A percentile compares a stretch with the other conserved stretches of the same genome.
Evolutionary conservation across 2,888 invertebrate genomes (phyloP).

Genomic region (Ferrisia virgata): DNA sequence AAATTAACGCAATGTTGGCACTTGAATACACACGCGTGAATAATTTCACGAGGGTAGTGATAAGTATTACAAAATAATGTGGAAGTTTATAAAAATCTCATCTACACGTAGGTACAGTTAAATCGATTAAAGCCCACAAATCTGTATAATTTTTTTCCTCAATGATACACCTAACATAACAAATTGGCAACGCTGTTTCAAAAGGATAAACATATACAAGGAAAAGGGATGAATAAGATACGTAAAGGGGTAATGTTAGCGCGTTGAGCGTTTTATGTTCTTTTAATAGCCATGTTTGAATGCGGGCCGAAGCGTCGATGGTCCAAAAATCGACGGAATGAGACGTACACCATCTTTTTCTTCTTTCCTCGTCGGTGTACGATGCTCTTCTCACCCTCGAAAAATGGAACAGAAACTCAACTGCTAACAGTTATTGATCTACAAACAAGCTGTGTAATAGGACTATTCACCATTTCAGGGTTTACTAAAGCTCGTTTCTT

Average conservation of each 20-base stretch:
- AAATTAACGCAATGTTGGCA: too few relatives aligned
- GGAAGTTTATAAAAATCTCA: too few relatives aligned
- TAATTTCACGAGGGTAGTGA: too few relatives aligned
- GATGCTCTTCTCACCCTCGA: slow-evolving; percentile 23
- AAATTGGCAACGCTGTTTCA: neutral
- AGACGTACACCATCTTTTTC: slow-evolving; percentile 32
- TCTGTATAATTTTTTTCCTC: too few relatives aligned
- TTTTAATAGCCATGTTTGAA: slow-evolving; percentile 38
- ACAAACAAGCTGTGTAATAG: slow-evolving; percentile 43
- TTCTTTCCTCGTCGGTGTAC: slow-evolving; percentile 15
- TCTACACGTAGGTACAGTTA: too few relatives aligned
- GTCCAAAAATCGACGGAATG: slow-evolving; percentile 38
- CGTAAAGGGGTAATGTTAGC: slow-evolving; percentile 2
- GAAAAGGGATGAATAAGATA: slow-evolving; percentile 9
- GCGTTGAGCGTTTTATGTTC: slow-evolving; percentile 41
- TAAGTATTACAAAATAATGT: too few relatives aligned
- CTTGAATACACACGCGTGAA: too few relatives aligned
- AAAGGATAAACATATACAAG: neutral
- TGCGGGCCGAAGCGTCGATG: slow-evolving; percentile 32
- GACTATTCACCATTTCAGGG: slow-evolving; percentile 41
- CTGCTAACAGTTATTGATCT: slow-evolving; percentile 44
- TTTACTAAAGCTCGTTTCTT: slow-evolving; percentile 32
- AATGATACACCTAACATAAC: too few relatives aligned
- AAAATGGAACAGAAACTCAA: slow-evolving; percentile 26
- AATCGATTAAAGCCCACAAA: too few relatives aligned